Base-by-base conservation (phyloP, 2,888 invertebrate genomes). In the Myathropa florea region DNA sequence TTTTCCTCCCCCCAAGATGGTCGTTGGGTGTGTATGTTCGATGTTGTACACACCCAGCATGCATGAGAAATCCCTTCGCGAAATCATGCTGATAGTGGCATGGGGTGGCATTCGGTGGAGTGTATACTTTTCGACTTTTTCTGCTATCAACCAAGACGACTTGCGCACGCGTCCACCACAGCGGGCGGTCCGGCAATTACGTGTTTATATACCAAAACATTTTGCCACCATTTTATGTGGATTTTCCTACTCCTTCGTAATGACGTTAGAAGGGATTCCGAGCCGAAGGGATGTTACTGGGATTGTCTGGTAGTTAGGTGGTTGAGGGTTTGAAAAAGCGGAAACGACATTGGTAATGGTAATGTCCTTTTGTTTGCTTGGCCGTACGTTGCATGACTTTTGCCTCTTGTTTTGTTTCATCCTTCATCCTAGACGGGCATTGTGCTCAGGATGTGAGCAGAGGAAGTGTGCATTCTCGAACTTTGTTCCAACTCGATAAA, bases 111-210 rank as follows among this genome's bases (percentile, higher is more conserved):
- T n/a, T 73, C 59, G 64, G 60, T 53, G 36, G 28, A 63, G 30
- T 14, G 26, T 39, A 30, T 36, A 3, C 57, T 57, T 39, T 12
- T 39, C 28, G 61, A 36, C 28, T 60, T 46, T n/a, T 59, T n/a
- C 3, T 55, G 28, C 28, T 59, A 26, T 79, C 10, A 57, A 75
- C 21, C 46, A 72, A 75, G 83, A 57, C 23, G 57, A 24, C 57
- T 79, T 76, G 85, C 88, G 89, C 89, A 89, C 88, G 89, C 89
- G 89, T 89, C 80, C 83, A 67, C 75, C 88, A 72, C 89, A 86
- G 53, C 89, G 80, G 89, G 89, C 88, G 89, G 89, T 89, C 89
- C 89, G 83, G 89, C 89, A 89, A 89, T 89, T 89, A 89, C 83
- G 81, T 83, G 83, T 87, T 87, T 87, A 87, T 87, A 77, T 87